These are phyloP conservation scores for Chelon auratus DNA, from an alignment of 2,797 vertebrate species.

Conservation along the genomic window DNA sequence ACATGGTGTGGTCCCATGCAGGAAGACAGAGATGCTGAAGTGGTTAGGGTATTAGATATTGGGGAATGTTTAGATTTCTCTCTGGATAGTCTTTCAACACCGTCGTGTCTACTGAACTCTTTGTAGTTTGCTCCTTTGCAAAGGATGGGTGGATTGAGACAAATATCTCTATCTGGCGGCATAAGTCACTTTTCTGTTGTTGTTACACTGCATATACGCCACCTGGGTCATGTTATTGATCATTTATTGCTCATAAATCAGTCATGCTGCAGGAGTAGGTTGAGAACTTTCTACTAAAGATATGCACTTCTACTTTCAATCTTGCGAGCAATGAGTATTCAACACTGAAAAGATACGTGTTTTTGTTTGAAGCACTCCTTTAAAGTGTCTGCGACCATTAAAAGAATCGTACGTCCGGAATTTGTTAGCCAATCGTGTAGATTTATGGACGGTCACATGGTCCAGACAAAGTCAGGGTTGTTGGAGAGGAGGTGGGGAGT, in stretches of 20 bases:
- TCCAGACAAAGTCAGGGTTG: slow-evolving; percentile 77
- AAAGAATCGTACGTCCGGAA: slow-evolving; percentile 25
- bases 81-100: slow-evolving; percentile 61
- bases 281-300: background rate
- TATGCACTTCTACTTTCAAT: background rate
- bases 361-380: slow-evolving; percentile 3
- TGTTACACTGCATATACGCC: background rate
- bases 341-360: background rate
- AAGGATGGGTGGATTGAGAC: background rate
- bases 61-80: slow-evolving; percentile 50
- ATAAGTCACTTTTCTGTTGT: background rate
- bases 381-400: slow-evolving; percentile 12
- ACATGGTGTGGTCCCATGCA: slow-evolving; percentile 26
- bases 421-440: slow-evolving; percentile 36
- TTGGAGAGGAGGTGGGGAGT: slow-evolving; percentile 71
- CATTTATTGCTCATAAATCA: background rate
- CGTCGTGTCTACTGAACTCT: slow-evolving; percentile 12
- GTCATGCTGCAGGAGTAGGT: background rate
- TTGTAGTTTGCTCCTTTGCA: background rate
- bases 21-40: slow-evolving; percentile 50
- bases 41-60: slow-evolving; percentile 50
- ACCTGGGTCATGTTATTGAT: background rate
- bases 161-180: background rate
- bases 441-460: slow-evolving; percentile 60
- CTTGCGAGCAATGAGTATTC: background rate